phyloP scores from a whole-genome alignment of 2,113 vertebrate genomes.

The Mionectes macconnelli region DNA sequence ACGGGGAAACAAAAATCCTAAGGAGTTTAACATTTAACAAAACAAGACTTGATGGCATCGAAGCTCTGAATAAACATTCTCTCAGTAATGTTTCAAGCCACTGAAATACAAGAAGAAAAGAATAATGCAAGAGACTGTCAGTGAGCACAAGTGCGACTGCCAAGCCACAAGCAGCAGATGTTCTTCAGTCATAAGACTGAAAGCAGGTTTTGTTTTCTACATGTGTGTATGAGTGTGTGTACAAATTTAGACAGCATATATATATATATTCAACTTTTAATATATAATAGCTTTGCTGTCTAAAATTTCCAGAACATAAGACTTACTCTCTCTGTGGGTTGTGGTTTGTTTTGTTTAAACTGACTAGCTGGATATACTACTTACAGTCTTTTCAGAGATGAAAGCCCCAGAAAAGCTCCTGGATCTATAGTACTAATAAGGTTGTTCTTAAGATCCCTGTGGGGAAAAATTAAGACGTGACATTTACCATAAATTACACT shows the following conservation, averaged over 20 bases:
- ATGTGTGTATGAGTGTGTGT: rapidly evolving
- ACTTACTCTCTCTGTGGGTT: neutral
- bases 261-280: neutral
- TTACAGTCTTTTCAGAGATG: conserved; percentile 93
- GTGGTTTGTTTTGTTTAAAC: neutral
- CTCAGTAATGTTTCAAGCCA: neutral
- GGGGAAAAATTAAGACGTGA: conserved; percentile 23
- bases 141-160: neutral
- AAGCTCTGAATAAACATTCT: neutral
- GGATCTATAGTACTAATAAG: conserved; percentile 91
- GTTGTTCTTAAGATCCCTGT: conserved; percentile 94
- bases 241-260: neutral
- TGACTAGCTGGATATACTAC: conserved; percentile 61
- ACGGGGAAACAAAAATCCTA: neutral
- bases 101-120: neutral
- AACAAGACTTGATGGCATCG: neutral
- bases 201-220: neutral
- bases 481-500: neutral
- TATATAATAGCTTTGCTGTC: neutral
- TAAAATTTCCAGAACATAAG: neutral
- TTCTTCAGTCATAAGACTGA: neutral
- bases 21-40: neutral
- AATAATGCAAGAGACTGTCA: neutral
- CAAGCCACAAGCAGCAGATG: neutral
- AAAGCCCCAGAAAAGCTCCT: conserved; percentile 90